Evolutionary conservation across 2,888 invertebrate species (phyloP), one percentile per base, ranked within the genome.

Genomic region (Spialia ferax): DNA sequence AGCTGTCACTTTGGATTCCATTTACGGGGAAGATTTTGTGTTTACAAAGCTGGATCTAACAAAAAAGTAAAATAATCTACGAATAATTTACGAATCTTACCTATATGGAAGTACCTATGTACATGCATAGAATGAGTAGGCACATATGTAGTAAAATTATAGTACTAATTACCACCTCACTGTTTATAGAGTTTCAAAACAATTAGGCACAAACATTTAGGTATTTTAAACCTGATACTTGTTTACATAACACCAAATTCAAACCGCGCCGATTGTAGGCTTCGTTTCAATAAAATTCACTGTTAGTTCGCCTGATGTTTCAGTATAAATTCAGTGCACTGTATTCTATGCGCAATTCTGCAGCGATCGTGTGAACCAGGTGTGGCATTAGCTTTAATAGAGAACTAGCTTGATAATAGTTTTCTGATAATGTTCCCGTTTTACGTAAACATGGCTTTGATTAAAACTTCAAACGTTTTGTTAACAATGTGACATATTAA

Each of bases 381-480:
- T 64, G 64, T 64, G 48, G 22, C 35, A 45, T 63, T 56, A 63
- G 56, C 64, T 57, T 55, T 50, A 48, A 42, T 56, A 64, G 63
- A 57, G 64, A 57, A 64, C 64, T 57, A 64, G 64, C 64, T 38
- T 57, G 64, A 50, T 64, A 64, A 64, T 64, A 55, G 64, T 64
- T 64, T 64, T 50, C 64, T 64, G 64, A 64, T 64, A 64, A 64
- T 64, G 57, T 57, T 11, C 48, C 57, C 48, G 45, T 64, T 64
- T 64, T 57, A 64, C 57, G 50, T 48, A 57, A 64, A 50, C 57
- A 50, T n/a, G 32, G 56, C 64, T 48, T 57, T 64, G 64, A 63
- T 63, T 63, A 63, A 63, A 63, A 63, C 26, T 63, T 63, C 56
- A 48, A 48, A 61, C 45, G 32, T 26, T 32, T 32, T 45, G 45